Percentiles rank a stretch among this genome's conserved stretches.
These are phyloP conservation scores for Gambusia holbrooki DNA, from an alignment of 2,113 vertebrate species.

Conservation along the genomic window DNA sequence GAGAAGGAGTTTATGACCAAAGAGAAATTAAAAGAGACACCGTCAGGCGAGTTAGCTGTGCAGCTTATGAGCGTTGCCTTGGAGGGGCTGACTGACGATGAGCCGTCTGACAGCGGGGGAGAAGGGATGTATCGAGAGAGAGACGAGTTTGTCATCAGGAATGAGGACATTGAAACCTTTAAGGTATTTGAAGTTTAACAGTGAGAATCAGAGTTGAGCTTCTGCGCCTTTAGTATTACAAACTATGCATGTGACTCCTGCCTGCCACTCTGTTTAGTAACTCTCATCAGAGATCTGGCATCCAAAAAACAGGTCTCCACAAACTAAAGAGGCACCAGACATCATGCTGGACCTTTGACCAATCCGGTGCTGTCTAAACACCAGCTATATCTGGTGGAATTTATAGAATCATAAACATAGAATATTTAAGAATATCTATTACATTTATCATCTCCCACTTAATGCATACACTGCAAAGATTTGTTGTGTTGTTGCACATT, in stretches of 20 bases:
- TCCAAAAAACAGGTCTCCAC: not conserved
- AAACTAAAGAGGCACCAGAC: not conserved
- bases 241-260: no score
- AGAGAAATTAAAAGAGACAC: conserved; percentile 73
- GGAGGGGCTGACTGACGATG: conserved; percentile 94
- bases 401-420: no score
- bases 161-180: conserved; percentile 92
- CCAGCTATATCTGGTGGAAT: no score
- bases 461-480: not conserved
- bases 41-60: conserved; percentile 83
- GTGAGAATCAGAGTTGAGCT: no score
- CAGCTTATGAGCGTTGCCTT: conserved; percentile 85
- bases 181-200: conserved; percentile 80
- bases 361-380: no score
- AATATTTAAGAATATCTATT: not conserved
- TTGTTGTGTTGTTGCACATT: not conserved
- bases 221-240: no score
- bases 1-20: conserved; percentile 23
- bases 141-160: conserved; percentile 97
- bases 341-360: not conserved
- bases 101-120: conserved; percentile 92
- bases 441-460: not conserved
- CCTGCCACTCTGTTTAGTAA: no score
- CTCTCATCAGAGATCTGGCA: not conserved
- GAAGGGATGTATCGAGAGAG: conserved; percentile 97